phyloP scores from a whole-genome alignment of 1,140 invertebrate genomes.

The Zophobas atratus region DNA sequence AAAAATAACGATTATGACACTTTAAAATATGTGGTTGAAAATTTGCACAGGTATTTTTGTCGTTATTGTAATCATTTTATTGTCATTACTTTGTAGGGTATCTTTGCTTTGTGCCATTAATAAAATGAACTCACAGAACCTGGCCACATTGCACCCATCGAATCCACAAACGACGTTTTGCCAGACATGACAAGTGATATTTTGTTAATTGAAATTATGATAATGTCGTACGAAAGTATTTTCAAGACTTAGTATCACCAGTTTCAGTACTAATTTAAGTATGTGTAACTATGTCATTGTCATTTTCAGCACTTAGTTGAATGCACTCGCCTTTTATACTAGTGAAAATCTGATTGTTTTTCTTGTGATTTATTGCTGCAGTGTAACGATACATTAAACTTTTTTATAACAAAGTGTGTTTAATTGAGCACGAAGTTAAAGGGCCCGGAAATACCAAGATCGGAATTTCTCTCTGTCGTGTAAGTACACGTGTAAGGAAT shows the following conservation, averaged over 20 bases:
- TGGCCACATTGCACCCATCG: constrained; percentile 88
- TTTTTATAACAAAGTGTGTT: not conserved
- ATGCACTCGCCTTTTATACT: not conserved
- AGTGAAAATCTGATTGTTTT: constrained; percentile 24
- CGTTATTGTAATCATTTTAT: too few species aligned
- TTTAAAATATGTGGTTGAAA: constrained; percentile 85
- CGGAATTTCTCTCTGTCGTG: not conserved
- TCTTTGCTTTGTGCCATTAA: constrained; percentile 80
- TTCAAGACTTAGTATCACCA: constrained; percentile 9
- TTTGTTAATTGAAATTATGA: constrained; percentile 63
- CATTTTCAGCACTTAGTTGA: not conserved
- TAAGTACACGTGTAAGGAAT: constrained; percentile 1
- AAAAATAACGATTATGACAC: constrained; percentile 79
- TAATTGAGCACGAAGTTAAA: not conserved
- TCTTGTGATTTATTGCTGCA: constrained; percentile 33
- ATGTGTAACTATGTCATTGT: not conserved
- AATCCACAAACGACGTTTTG: constrained; percentile 54
- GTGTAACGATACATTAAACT: constrained; percentile 16
- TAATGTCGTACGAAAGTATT: constrained; percentile 60
- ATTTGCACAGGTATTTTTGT: constrained; percentile 79
- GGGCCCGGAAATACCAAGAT: too few species aligned
- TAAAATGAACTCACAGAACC: constrained; percentile 92
- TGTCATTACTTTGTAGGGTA: constrained; percentile 70
- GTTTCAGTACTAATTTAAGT: too few species aligned
- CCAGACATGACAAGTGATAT: constrained; percentile 66